Evolutionary conservation across 2,113 vertebrate genomes (phyloP), one percentile per base, ranked within the genome.

Genomic region (Dendropsophus ebraccatus): DNA sequence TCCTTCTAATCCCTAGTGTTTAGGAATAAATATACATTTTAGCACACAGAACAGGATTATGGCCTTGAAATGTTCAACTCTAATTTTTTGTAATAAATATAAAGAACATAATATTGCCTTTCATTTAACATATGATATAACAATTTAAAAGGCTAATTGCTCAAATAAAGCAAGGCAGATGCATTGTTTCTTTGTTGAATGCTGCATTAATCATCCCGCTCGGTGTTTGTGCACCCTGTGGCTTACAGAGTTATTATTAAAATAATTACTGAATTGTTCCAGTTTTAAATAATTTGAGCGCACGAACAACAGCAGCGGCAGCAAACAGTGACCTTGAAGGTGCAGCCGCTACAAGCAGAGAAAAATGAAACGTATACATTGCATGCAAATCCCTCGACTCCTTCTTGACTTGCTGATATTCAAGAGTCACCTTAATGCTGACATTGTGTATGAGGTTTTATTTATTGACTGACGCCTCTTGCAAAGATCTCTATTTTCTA

Each of bases 101-200:
- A 81, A 81, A 65, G 78, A 41, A 47, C 78, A 81, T 45, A 58
- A 81, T 62, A 81, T 81, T 65, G 78, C 37, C 78, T 81, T 81
- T 81, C 78, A 81, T 81, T 81, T 81, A 81, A 47, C 78, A 81
- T 81, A 81, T 81, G 62, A 81, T 81, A 62, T 65, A 81, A 81
- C 78, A 81, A 81, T 81, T 81, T 81, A 47, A 81, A 81, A 81
- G 78, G 78, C 78, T 81, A 81, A 81, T 81, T 81, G 78, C 78
- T 81, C 35, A 81, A 81, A 81, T 81, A 81, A 81, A 81, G 78
- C 78, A 62, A 65, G 78, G 78, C 78, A 81, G 78, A 81, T 81
- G 78, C 78, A 81, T 81, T 77, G 75, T 77, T 54, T 81, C 78
- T 47, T 28, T 65, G 37, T 11, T 47, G 56, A 81, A 47, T 65